These are phyloP conservation scores for Homarus gammarus DNA, from an alignment of 2,888 invertebrate genomes.

Conservation along the genomic window DNA sequence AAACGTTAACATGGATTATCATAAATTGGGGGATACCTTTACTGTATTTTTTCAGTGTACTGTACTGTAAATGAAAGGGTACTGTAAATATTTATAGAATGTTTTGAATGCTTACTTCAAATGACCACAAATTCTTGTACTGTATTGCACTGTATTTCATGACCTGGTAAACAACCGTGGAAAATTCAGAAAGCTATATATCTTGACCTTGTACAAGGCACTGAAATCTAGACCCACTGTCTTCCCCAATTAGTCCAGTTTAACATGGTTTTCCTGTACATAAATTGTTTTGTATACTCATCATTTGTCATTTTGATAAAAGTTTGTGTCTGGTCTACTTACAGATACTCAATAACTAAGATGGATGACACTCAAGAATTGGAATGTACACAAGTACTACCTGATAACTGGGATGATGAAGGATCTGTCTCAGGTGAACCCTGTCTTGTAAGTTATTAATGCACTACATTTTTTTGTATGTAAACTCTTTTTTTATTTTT, in stretches of 20 bases:
- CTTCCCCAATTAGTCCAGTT: not conserved
- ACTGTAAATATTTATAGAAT: no score
- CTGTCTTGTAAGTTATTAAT: not conserved
- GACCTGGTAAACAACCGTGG: no score
- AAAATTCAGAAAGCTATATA: no score
- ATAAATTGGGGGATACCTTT: no score
- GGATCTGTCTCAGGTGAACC: not conserved
- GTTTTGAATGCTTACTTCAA: no score
- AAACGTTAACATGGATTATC: no score
- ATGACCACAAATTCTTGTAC: no score
- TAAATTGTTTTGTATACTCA: not conserved
- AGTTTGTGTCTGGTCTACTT: not conserved
- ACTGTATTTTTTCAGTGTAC: no score
- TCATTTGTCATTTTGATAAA: not conserved
- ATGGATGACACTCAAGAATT: conserved; percentile 54
- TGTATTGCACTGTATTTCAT: no score
- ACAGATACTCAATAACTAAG: not conserved
- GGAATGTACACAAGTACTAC: conserved; percentile 57
- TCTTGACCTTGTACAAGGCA: not conserved
- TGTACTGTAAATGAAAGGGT: no score
- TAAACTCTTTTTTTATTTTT: no score
- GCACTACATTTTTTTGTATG: not conserved
- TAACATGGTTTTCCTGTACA: not conserved
- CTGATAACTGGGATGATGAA: conserved; percentile 45
- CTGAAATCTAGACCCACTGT: not conserved